Evolutionary conservation across 2,113 vertebrate genomes (phyloP).

Genomic region (Catharus bicknelli): DNA sequence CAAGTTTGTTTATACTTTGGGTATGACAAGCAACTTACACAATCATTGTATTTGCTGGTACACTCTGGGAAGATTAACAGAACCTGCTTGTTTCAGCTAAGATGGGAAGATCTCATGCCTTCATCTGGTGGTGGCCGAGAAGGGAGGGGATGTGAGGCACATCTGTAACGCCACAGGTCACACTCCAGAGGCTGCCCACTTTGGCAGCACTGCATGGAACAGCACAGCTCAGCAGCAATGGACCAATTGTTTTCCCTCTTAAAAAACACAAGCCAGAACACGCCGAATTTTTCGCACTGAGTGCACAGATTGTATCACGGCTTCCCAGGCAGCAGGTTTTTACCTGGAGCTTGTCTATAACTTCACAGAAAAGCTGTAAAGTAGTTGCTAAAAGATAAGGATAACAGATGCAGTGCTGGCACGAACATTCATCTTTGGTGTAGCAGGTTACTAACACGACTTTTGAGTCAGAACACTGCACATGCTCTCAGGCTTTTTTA

Average conservation of each 20-base stretch:
- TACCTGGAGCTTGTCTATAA: background rate
- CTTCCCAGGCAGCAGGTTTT: background rate
- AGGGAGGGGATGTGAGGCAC: background rate
- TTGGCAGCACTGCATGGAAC: accelerated
- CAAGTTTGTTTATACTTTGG: background rate
- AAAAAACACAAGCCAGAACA: constrained; percentile 11
- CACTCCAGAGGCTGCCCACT: background rate
- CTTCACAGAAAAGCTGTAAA: background rate
- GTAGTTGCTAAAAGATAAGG: background rate
- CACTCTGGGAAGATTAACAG: background rate
- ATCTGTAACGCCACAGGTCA: background rate
- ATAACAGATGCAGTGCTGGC: background rate
- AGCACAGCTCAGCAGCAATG: background rate
- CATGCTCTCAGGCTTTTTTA: background rate
- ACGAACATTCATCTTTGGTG: background rate
- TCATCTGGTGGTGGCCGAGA: background rate
- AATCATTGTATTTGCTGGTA: background rate
- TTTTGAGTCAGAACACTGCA: background rate
- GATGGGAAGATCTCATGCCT: background rate
- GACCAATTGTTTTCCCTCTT: background rate
- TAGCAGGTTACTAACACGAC: background rate
- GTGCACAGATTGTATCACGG: background rate
- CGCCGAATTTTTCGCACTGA: accelerated
- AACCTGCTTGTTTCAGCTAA: background rate
- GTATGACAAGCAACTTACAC: background rate